A percentile compares a stretch with the other conserved stretches of the same genome.
Evolutionary conservation across 2,888 invertebrate genomes (phyloP).

Genomic region (Napeogenes sylphis): DNA sequence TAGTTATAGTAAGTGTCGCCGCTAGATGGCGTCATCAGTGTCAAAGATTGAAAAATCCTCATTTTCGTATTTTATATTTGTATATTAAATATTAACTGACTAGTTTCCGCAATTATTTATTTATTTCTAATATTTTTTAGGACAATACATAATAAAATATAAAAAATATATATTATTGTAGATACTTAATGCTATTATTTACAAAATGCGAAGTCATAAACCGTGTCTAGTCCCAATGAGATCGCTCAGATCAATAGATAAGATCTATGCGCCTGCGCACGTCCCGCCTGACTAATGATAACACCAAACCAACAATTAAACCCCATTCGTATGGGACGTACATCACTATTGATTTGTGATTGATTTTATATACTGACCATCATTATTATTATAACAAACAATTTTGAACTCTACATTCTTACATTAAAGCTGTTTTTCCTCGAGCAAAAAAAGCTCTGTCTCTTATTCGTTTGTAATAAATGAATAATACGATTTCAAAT

Average conservation of each 20-base stretch:
- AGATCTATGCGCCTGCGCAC: slow-evolving; percentile 52
- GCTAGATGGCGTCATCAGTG: background rate
- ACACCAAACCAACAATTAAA: slow-evolving; percentile 63
- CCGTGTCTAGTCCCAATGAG: slow-evolving; percentile 3
- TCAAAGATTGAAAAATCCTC: background rate
- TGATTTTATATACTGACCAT: slow-evolving; percentile 53
- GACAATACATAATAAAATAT: too few relatives aligned
- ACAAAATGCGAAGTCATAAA: background rate
- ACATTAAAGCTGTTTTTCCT: slow-evolving; percentile 5
- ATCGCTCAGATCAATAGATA: slow-evolving; percentile 37
- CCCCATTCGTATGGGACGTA: slow-evolving; percentile 59
- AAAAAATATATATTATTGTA: too few relatives aligned
- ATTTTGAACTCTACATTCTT: background rate
- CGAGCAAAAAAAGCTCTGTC: slow-evolving; percentile 11
- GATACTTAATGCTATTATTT: background rate
- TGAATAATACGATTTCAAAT: slow-evolving; percentile 27
- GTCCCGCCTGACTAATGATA: slow-evolving; percentile 50
- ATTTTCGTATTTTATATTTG: background rate
- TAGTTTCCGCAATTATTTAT: too few relatives aligned
- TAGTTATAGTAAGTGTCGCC: background rate
- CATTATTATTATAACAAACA: background rate
- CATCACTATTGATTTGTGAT: slow-evolving; percentile 71
- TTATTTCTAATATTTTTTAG: too few relatives aligned
- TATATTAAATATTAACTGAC: too few relatives aligned
- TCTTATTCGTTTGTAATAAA: slow-evolving; percentile 21